These are phyloP conservation scores for Chaetura pelagica DNA, from an alignment of 2,113 vertebrate genomes.

Conservation along the genomic window DNA sequence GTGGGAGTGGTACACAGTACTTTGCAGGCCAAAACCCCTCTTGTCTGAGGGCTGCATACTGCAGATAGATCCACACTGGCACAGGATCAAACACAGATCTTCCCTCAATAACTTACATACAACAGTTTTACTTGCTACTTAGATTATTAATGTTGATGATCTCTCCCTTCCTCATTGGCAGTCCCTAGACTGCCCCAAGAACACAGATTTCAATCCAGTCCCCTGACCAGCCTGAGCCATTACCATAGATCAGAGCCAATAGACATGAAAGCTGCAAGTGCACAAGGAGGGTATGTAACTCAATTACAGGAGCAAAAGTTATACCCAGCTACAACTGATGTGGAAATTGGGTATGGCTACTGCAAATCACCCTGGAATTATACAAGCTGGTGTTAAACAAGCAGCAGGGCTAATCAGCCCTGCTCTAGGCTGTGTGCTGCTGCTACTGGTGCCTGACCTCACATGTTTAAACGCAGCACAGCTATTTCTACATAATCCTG, in stretches of 20 bases:
- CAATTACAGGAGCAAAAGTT: slow-evolving; percentile 19
- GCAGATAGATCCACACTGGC: neutral
- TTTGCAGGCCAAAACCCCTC: neutral
- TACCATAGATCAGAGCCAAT: neutral
- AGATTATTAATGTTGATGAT: neutral
- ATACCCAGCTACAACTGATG: slow-evolving; percentile 9
- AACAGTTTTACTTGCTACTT: neutral
- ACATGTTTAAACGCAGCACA: slow-evolving; percentile 16
- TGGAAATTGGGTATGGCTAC: slow-evolving; percentile 34
- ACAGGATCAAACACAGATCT: neutral
- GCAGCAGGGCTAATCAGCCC: slow-evolving; percentile 27
- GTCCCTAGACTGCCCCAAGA: neutral
- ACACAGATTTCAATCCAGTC: neutral
- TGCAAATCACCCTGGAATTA: slow-evolving; percentile 59
- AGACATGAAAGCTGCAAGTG: neutral
- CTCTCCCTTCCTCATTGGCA: neutral
- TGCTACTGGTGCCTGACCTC: neutral
- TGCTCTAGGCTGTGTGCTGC: slow-evolving; percentile 6
- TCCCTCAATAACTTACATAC: neutral
- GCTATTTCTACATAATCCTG: neutral
- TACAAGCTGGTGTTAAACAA: slow-evolving; percentile 34
- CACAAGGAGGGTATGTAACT: neutral
- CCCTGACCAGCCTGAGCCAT: neutral
- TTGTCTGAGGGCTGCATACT: neutral
- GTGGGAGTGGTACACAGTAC: neutral